Conservation (phyloP, 2,113 vertebrate species). For the Antechinus flavipes region DNA sequence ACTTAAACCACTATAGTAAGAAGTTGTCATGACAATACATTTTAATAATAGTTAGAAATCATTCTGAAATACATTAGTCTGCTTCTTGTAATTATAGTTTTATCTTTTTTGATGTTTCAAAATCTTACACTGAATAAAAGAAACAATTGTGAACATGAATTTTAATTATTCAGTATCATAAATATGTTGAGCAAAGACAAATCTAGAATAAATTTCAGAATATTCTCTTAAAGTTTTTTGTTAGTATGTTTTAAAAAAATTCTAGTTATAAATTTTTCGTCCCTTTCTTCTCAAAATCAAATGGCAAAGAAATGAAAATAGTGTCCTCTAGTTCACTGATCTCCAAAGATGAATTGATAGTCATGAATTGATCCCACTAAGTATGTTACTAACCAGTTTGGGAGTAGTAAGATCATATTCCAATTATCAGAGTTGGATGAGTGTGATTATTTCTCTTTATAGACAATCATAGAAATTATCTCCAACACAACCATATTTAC, state of each 20-base stretch:
- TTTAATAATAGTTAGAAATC: neutral
- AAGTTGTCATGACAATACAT: neutral
- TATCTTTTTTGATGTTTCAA: neutral
- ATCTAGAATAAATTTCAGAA: conserved; percentile 27
- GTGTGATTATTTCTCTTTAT: neutral
- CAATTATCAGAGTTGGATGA: neutral
- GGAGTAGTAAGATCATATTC: neutral
- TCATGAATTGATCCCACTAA: neutral
- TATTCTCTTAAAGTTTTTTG: conserved; percentile 17
- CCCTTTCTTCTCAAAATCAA: conserved; percentile 53
- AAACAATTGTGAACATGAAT: neutral
- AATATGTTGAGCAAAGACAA: neutral
- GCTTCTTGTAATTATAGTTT: neutral
- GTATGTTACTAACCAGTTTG: neutral
- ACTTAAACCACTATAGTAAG: neutral
- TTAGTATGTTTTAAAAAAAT: conserved; percentile 16
- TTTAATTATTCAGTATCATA: neutral
- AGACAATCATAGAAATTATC: neutral
- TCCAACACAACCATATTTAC: neutral
- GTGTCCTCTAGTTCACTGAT: conserved; percentile 50
- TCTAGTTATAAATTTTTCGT: conserved; percentile 39
- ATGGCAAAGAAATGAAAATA: conserved; percentile 69
- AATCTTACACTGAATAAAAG: neutral
- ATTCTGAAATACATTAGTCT: neutral
- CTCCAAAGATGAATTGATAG: neutral